Percentiles rank a stretch among this genome's conserved stretches.
Conservation (phyloP, 2,797 vertebrate species). For the Ptychadena robeensis region DNA sequence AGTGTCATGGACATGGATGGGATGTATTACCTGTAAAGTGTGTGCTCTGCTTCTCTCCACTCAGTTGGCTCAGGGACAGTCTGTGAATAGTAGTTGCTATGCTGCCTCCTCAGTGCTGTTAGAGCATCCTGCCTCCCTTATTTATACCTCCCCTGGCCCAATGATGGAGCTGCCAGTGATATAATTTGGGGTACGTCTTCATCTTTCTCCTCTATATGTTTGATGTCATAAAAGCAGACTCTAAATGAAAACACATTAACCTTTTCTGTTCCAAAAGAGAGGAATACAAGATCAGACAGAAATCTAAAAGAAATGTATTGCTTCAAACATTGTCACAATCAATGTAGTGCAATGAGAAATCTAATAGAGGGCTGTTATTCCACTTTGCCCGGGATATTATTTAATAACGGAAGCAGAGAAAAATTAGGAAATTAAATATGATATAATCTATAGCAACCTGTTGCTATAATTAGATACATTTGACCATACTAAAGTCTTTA, state of each 20-base stretch:
- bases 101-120: slow-evolving; percentile 21
- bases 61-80: not conserved
- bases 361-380: not conserved
- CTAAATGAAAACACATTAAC: slow-evolving; percentile 52
- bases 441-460: too few relatives aligned
- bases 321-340: not conserved
- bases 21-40: slow-evolving; percentile 15
- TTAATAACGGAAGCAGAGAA: too few relatives aligned
- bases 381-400: too few relatives aligned
- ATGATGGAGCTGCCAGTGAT: slow-evolving; percentile 69
- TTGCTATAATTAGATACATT: too few relatives aligned
- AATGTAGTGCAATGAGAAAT: too few relatives aligned
- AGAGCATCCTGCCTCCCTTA: slow-evolving; percentile 53
- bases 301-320: not conserved
- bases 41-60: slow-evolving; percentile 44
- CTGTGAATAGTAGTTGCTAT: slow-evolving; percentile 13
- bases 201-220: slow-evolving; percentile 18
- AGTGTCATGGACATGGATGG: not conserved
- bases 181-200: slow-evolving; percentile 62
- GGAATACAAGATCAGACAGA: not conserved
- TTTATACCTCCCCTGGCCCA: slow-evolving; percentile 71
- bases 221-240: slow-evolving; percentile 63
- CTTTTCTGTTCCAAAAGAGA: not conserved
- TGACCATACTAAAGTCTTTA: too few relatives aligned
- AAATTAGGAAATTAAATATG: too few relatives aligned